Base-by-base conservation (phyloP, 2,888 invertebrate genomes). In the Rhingia campestris region DNA sequence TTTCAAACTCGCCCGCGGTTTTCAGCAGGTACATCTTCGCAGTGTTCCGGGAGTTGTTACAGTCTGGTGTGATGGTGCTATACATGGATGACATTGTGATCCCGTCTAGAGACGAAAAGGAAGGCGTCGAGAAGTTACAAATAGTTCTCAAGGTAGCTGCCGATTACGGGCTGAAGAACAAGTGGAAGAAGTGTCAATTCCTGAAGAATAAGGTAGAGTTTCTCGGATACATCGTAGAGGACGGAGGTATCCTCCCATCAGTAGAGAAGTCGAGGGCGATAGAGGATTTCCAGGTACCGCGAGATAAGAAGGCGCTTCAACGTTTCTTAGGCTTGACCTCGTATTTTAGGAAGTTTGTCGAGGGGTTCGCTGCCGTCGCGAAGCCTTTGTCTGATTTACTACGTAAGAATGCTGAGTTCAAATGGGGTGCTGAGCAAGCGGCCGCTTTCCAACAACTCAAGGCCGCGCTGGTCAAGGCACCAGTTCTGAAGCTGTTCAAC, bases 1-100 rank as follows among this genome's bases (percentile, higher is more conserved):
- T 70, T 33, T 91, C 87, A 90, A 90, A 7, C 59, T 87, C 86
- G 9, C 91, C 91, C 9, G 85, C 88, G 7, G 87, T 88, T 12
- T 90, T 91, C 59, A 88, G 86, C 12, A 61, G 90, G 35, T 73
- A 22, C 35, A 73, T 73, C 10, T 45, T 12, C n/a, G 43, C 49
- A 1, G 39, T 80, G 4, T 80, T 56, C 30, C 35, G 37, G 9
- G 33, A 9, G 9, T 53, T 74, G 49, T 61, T 67, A 12, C 43
- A 59, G 56, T 10, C 49, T 14, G 56, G 61, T 10, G 10, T 53
- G 32, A 56, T 79, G 7, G 54, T 35, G 4, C 22, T 47, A 10
- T 81, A 81, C 39, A 51, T 81, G 81, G 81, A 81, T 30, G 74
- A 81, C 32, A 7, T 74, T 2, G 51, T 77, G 9, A 61, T 77